Base-by-base conservation (phyloP, 1,140 invertebrate species). In the Sitophilus oryzae region DNA sequence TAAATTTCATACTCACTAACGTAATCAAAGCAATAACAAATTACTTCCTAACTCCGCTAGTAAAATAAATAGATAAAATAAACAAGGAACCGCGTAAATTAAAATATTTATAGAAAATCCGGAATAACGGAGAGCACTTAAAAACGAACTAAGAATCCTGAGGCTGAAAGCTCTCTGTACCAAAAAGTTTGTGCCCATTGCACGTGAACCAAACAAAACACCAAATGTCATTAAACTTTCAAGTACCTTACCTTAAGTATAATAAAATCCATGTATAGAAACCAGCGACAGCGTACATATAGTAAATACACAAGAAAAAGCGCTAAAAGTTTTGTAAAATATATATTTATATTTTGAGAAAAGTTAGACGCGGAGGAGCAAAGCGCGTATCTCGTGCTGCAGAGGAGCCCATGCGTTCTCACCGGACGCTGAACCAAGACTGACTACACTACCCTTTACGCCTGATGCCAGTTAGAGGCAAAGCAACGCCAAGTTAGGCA, bases 201-300 rank as follows among this genome's bases (percentile, higher is more conserved):
- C n/a, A 45, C 14, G 34, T 25, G 16, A 45, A 22, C 5, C 23
- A 48, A 48, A 48, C n/a, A 43, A 18, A 43, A 14, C 10, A 10
- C 3, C 16, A 10, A 48, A 19, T 21, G 35, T 48, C 25, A 48
- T 48, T 37, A 48, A 35, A 19, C 22, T 48, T 22, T 20, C 14
- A 6, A 42, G 25, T 16, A 22, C 23, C 60, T 59, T 62, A 62
- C 60, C 60, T 62, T 62, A 50, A 62, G 60, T 18, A 62, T 62
- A 53, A 62, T 59, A 62, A 62, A 62, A 59, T 62, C 60, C 60
- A 62, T 62, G 60, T 56, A 62, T 53, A 47, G 30, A 45, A 52
- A 25, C 14, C 18, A 10, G 23, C 34, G 34, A 15, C 21, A 38
- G 34, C 25, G 48, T 18, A 14, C 9, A 16, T n/a, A 55, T 30